phyloP scores from a whole-genome alignment of 2,113 vertebrate genomes.

The Narcine bancroftii region DNA sequence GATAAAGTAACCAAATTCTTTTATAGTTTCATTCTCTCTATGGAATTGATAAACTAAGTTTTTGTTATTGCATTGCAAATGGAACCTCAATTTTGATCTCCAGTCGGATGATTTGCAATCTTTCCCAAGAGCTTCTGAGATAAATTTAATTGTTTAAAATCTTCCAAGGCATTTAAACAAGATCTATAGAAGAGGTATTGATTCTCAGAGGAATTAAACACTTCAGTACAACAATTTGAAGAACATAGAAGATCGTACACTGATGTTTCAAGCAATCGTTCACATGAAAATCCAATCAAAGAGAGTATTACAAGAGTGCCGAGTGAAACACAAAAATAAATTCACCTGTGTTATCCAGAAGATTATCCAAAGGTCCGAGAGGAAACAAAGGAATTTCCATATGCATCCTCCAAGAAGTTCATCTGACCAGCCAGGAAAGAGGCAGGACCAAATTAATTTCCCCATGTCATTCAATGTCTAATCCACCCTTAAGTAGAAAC shows the following conservation, averaged over 20 bases:
- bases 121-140: not conserved
- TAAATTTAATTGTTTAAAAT: no score
- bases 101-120: not conserved
- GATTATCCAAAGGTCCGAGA: no score
- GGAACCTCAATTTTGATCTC: not conserved
- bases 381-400: no score
- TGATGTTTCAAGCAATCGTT: not conserved
- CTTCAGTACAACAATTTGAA: not conserved
- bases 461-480: no score
- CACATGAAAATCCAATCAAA: not conserved
- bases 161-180: no score
- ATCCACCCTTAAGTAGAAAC: no score
- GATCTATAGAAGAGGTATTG: not conserved
- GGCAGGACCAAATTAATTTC: no score
- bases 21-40: not conserved
- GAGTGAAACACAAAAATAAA: not conserved
- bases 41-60: not conserved
- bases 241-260: not conserved
- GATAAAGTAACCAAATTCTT: not conserved
- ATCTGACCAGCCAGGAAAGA: no score
- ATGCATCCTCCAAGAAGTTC: no score
- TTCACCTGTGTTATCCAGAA: no score
- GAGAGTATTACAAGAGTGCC: not conserved
- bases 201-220: not conserved
- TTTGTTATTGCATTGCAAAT: not conserved